Base-by-base conservation (phyloP, 2,113 vertebrate species). In the Lutjanus erythropterus region DNA sequence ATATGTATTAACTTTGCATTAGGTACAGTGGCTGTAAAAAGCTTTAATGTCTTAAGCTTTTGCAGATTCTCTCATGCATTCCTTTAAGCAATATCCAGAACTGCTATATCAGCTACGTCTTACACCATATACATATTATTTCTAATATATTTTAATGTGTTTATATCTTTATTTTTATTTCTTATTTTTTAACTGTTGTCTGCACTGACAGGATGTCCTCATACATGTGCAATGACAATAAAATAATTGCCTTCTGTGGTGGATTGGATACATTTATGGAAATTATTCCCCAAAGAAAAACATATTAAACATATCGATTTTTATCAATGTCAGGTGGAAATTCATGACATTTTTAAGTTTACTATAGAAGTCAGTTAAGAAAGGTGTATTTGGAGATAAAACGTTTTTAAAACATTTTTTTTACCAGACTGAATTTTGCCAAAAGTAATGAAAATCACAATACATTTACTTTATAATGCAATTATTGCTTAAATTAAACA, bases 1-100 rank as follows among this genome's bases (percentile, higher is more conserved):
- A 0, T 31, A 53, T 68, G 27, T 19, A 18, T 46, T 49, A 55
- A 67, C 19, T 58, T 49, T 86, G 14, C 47, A 64, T 65, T 56
- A 33, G 16, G 11, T 52, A 47, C 23, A 44, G 29, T 29, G 7
- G 12, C 18, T 1, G 19, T 21, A 16, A 35, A 27, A 37, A 64
- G 41, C 14, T 14, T 4, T 18, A 4, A 49, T n/a, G 15, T 65
- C 1, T 16, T 11, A 3, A 64, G 52, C 9, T 56, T 58, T 33
- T 47, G 37, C n/a, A 35, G 6, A 21, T 18, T 70, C 44, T 10
- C 7, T 44, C 25, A 6, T 6, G 33, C 7, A n/a, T n/a, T n/a
- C n/a, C n/a, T n/a, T n/a, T n/a, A n/a, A n/a, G n/a, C n/a, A n/a
- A n/a, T n/a, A n/a, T n/a, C n/a, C n/a, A n/a, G n/a, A n/a, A n/a